Evolutionary conservation across 2,888 invertebrate genomes (phyloP).

Genomic region (Chrysolina oricalcia): DNA sequence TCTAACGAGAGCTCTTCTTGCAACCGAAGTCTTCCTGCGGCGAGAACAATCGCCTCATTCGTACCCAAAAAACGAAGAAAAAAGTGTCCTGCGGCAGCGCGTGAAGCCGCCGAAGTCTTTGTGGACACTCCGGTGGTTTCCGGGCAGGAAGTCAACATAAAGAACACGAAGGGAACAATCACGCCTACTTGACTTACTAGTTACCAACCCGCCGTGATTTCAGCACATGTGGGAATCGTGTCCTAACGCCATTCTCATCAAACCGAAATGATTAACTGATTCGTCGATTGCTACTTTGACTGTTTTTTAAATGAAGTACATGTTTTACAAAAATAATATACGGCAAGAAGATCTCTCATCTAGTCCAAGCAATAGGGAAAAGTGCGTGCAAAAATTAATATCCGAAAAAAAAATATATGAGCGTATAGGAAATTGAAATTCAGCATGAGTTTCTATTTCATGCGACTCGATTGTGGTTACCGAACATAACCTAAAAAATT

Average conservation of each 20-base stretch:
- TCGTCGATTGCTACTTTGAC: background rate
- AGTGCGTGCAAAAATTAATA: too few species aligned
- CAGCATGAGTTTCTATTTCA: too few species aligned
- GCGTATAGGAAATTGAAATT: too few species aligned
- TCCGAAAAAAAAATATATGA: too few species aligned
- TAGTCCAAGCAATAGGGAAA: too few species aligned
- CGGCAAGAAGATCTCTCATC: too few species aligned
- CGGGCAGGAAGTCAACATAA: slow-evolving; percentile 22
- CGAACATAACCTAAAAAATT: too few species aligned
- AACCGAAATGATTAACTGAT: background rate
- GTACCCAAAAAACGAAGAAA: background rate
- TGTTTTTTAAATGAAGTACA: too few species aligned
- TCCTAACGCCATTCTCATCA: slow-evolving; percentile 23
- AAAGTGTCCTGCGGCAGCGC: slow-evolving; percentile 1
- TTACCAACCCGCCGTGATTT: slow-evolving; percentile 22
- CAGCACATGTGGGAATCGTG: slow-evolving; percentile 25
- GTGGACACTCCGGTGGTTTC: slow-evolving; percentile 22
- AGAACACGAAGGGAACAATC: background rate
- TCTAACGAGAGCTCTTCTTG: background rate
- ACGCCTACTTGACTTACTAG: slow-evolving; percentile 27
- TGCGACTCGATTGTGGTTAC: too few species aligned
- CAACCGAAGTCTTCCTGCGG: background rate
- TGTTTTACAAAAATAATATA: too few species aligned
- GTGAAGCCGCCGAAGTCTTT: slow-evolving; percentile 13
- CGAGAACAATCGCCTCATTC: slow-evolving; percentile 15